Evolutionary conservation across 2,113 vertebrate species (phyloP).

Genomic region (Ibidorhyncha struthersii): DNA sequence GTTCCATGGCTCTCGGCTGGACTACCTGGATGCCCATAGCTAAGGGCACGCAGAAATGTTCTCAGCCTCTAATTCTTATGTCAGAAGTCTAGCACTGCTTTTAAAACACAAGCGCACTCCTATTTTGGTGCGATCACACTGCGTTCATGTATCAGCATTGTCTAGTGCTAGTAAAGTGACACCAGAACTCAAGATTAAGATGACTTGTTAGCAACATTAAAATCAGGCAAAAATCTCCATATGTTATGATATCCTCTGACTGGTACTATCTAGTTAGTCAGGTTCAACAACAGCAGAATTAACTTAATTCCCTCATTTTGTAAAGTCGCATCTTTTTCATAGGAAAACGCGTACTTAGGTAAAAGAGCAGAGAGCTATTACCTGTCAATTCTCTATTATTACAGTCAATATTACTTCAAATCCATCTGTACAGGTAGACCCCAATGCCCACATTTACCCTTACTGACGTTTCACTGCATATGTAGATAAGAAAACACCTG

Average conservation of each 20-base stretch:
- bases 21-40: background rate
- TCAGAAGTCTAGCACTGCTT: background rate
- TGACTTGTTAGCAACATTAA: background rate
- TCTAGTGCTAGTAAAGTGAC: background rate
- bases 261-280: background rate
- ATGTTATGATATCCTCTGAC: background rate
- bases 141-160: background rate
- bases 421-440: background rate
- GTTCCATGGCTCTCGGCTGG: background rate
- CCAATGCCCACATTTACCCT: background rate
- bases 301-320: background rate
- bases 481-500: conserved; percentile 56
- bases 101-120: background rate
- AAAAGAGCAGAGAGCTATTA: background rate
- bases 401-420: background rate
- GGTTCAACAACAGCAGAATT: background rate
- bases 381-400: background rate
- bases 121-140: background rate
- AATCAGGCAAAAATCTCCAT: background rate
- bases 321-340: background rate
- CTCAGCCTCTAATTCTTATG: background rate
- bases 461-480: background rate
- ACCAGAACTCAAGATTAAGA: background rate
- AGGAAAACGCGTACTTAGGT: background rate
- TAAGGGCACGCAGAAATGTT: background rate